phyloP scores from a whole-genome alignment of 2,797 vertebrate genomes.

The Cirrhinus mrigala region DNA sequence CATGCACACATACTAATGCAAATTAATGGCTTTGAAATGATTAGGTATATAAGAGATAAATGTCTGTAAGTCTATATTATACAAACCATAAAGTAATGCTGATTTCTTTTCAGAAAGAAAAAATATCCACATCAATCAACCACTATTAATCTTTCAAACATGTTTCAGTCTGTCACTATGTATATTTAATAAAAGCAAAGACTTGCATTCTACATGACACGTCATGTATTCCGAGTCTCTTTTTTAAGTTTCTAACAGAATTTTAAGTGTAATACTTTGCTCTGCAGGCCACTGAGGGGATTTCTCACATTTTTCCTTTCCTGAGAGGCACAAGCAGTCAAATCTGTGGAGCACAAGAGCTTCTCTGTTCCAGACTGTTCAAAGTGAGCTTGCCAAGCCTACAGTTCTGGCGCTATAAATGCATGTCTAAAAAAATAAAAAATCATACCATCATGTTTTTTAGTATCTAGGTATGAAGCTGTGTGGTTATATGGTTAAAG shows the following conservation, averaged over 20 bases:
- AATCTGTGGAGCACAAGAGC: constrained; percentile 36
- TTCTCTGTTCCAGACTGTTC: constrained; percentile 29
- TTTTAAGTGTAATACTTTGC: background rate
- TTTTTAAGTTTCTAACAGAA: background rate
- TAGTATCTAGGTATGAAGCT: background rate
- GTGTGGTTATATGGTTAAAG: background rate
- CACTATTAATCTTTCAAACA: background rate
- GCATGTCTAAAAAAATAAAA: constrained; percentile 16
- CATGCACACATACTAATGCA: background rate
- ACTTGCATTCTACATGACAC: background rate
- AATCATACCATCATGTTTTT: background rate
- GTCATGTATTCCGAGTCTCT: background rate
- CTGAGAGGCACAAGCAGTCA: constrained; percentile 11
- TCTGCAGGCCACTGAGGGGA: background rate
- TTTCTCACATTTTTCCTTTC: constrained; percentile 28
- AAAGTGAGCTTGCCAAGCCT: constrained; percentile 15
- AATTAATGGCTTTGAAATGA: background rate
- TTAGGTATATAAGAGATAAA: background rate
- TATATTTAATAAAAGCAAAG: background rate
- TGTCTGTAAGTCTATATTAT: background rate
- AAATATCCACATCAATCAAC: background rate
- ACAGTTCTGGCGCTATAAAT: constrained; percentile 17
- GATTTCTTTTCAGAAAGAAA: background rate
- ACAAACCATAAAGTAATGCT: background rate
- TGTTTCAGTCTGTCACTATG: background rate